phyloP scores from a whole-genome alignment of 2,113 vertebrate genomes.

The Irena cyanogastra region DNA sequence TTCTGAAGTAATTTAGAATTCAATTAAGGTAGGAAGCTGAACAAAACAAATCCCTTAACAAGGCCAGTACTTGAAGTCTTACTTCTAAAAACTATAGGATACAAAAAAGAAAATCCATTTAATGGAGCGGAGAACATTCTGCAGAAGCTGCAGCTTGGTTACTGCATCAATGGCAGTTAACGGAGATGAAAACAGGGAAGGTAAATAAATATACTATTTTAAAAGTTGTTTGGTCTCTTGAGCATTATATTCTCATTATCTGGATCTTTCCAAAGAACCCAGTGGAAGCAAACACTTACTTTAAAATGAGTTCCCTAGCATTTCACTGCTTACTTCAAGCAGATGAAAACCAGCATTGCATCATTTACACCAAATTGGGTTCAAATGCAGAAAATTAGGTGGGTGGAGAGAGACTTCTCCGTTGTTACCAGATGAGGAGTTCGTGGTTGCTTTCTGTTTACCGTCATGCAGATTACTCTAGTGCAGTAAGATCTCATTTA shows the following conservation, averaged over 20 bases:
- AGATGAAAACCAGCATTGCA: neutral
- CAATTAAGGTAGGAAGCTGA: neutral
- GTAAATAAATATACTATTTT: neutral
- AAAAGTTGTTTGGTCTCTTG: neutral
- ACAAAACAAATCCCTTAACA: neutral
- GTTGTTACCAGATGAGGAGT: neutral
- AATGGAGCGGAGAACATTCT: neutral
- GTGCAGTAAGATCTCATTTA: neutral
- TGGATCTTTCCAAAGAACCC: neutral
- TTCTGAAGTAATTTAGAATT: neutral
- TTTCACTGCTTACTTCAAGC: neutral
- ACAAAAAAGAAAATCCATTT: neutral
- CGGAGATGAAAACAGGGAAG: neutral
- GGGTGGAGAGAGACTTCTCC: neutral
- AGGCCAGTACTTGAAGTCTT: neutral
- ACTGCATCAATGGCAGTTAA: neutral
- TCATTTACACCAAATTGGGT: neutral
- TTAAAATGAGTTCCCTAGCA: neutral
- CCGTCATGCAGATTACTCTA: neutral
- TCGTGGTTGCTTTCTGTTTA: neutral
- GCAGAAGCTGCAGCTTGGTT: neutral
- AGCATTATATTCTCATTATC: neutral
- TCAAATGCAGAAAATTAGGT: neutral
- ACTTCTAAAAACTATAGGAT: neutral
- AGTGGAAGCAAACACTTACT: neutral